A percentile compares a stretch with the other conserved stretches of the same genome.
Evolutionary conservation across 2,113 vertebrate species (phyloP).

Genomic region (Mormyrus iriodes): DNA sequence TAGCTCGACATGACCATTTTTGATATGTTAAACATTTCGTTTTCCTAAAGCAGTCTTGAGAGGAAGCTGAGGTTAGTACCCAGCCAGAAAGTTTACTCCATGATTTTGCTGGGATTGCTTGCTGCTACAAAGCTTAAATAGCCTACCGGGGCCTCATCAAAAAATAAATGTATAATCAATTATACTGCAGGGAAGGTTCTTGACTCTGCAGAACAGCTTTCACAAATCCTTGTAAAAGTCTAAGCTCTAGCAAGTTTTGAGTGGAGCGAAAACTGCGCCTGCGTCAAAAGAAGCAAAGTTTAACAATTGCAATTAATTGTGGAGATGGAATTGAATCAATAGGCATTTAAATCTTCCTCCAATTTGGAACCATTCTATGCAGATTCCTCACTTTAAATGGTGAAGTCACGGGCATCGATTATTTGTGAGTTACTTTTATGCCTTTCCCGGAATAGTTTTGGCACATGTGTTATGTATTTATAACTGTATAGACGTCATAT

Average conservation of each 20-base stretch:
- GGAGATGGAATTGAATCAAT: neutral
- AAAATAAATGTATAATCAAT: conserved; percentile 10
- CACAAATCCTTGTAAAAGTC: neutral
- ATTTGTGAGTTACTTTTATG: neutral
- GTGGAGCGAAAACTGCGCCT: neutral
- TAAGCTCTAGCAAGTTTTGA: neutral
- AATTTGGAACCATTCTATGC: neutral
- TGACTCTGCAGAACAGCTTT: neutral
- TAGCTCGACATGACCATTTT: neutral
- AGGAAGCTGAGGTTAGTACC: neutral
- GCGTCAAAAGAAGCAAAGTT: neutral
- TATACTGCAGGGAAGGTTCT: neutral
- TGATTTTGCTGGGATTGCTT: neutral
- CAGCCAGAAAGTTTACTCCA: neutral
- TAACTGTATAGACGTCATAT: neutral
- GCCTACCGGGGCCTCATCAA: neutral
- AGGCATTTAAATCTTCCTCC: conserved; percentile 8
- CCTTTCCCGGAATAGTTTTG: neutral
- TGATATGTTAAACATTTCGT: neutral
- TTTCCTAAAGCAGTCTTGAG: neutral
- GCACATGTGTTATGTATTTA: neutral
- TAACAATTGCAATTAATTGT: conserved; percentile 11
- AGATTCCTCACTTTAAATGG: neutral
- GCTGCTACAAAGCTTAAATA: neutral
- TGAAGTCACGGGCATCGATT: neutral